Evolutionary conservation across 1,140 invertebrate species (phyloP).

Genomic region (Drosophila kepulauana): DNA sequence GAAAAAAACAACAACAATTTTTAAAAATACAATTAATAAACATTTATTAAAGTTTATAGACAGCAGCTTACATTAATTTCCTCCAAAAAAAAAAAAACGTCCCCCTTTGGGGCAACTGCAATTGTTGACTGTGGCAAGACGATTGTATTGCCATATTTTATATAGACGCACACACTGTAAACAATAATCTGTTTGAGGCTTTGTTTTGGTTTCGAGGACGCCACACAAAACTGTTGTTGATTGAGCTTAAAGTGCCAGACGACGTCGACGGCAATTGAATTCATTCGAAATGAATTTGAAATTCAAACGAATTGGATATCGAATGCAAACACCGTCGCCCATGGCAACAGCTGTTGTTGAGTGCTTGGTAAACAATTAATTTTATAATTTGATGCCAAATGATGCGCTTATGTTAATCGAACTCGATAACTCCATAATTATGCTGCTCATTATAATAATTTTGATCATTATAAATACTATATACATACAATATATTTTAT

Average conservation of each 20-base stretch:
- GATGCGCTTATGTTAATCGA: constrained; percentile 25
- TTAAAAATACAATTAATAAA: background rate
- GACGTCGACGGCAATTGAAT: background rate
- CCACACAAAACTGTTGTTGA: too few relatives aligned
- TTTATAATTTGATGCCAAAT: constrained; percentile 28
- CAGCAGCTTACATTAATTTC: background rate
- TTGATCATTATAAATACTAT: background rate
- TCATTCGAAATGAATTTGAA: background rate
- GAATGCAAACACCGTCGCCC: background rate
- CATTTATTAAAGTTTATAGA: background rate
- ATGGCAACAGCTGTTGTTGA: constrained; percentile 14
- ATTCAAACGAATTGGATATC: background rate
- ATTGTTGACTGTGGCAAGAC: constrained; percentile 4
- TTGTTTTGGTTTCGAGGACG: constrained; percentile 1
- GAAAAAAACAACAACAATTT: background rate
- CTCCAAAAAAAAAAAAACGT: too few relatives aligned
- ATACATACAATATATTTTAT: too few relatives aligned
- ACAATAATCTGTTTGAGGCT: constrained; percentile 3
- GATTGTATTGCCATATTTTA: constrained; percentile 13
- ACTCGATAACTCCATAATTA: constrained; percentile 11
- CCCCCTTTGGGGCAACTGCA: background rate
- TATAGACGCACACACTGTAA: constrained; percentile 7
- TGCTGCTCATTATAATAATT: constrained; percentile 22
- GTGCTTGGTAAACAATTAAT: background rate
- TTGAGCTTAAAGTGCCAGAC: constrained; percentile 4